Percentiles rank a stretch among this genome's conserved stretches.
phyloP scores from a whole-genome alignment of 2,797 vertebrate genomes.

The Rhinella marina region DNA sequence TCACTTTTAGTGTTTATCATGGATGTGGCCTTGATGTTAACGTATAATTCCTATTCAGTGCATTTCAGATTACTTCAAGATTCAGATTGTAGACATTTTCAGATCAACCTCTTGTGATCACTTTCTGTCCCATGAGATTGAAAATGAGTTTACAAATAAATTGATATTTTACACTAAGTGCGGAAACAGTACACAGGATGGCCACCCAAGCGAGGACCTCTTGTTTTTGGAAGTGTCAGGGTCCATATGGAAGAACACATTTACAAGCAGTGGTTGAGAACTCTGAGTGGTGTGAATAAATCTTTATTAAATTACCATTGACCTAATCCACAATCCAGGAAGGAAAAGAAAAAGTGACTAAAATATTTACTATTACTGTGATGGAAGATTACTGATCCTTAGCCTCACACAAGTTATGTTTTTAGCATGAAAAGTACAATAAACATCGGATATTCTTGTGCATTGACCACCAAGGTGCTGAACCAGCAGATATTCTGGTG shows the following conservation, averaged over 20 bases:
- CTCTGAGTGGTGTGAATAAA: not conserved
- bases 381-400: not conserved
- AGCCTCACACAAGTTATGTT: not conserved
- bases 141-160: too few relatives aligned
- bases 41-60: not conserved
- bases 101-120: not conserved
- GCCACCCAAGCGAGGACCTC: not conserved
- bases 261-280: not conserved
- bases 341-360: not conserved
- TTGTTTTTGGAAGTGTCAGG: not conserved
- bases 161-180: too few relatives aligned
- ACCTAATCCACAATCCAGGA: not conserved
- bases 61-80: not conserved
- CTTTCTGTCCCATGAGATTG: not conserved
- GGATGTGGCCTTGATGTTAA: not conserved
- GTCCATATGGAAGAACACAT: not conserved
- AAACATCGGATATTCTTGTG: not conserved
- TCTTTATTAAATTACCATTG: not conserved
- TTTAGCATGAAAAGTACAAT: not conserved
- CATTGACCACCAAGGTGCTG: not conserved
- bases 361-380: not conserved
- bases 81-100: not conserved
- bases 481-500: not conserved
- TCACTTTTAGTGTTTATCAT: not conserved
- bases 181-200: not conserved